A percentile compares a stretch with the other conserved stretches of the same genome.
These are phyloP conservation scores for Cotesia congregata DNA, from an alignment of 2,888 invertebrate species.

Conservation along the genomic window DNA sequence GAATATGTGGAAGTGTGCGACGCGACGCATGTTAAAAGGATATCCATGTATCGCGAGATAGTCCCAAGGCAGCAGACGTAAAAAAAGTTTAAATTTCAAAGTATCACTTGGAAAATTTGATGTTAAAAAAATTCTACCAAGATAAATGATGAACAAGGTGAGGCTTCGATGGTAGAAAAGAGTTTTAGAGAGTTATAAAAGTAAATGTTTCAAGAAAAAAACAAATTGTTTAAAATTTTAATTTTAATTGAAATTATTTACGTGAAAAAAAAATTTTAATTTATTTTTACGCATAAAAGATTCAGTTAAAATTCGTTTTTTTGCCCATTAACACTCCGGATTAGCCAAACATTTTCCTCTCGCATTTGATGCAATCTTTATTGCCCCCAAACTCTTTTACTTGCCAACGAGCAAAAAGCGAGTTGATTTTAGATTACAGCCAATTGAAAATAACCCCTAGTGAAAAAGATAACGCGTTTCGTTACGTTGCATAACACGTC, in stretches of 20 bases:
- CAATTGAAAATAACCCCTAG: neutral
- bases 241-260: too few species aligned
- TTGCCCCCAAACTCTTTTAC: neutral
- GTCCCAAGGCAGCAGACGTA: constrained; percentile 48
- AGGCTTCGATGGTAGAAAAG: neutral
- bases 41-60: constrained; percentile 57
- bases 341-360: neutral
- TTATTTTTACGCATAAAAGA: too few species aligned
- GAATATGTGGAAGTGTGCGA: constrained; percentile 23
- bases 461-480: neutral
- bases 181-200: neutral
- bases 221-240: neutral
- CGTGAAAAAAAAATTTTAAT: too few species aligned
- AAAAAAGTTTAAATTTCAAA: constrained; percentile 22
- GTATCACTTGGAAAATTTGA: constrained; percentile 35
- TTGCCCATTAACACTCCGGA: neutral
- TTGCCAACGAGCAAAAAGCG: neutral
- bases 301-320: neutral
- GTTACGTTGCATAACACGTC: neutral
- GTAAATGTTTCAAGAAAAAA: neutral
- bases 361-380: neutral
- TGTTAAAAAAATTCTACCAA: constrained; percentile 8
- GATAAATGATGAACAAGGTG: neutral
- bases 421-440: neutral
- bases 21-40: constrained; percentile 55